These are phyloP conservation scores for Colletes latitarsis DNA, from an alignment of 1,140 invertebrate genomes.

Conservation along the genomic window DNA sequence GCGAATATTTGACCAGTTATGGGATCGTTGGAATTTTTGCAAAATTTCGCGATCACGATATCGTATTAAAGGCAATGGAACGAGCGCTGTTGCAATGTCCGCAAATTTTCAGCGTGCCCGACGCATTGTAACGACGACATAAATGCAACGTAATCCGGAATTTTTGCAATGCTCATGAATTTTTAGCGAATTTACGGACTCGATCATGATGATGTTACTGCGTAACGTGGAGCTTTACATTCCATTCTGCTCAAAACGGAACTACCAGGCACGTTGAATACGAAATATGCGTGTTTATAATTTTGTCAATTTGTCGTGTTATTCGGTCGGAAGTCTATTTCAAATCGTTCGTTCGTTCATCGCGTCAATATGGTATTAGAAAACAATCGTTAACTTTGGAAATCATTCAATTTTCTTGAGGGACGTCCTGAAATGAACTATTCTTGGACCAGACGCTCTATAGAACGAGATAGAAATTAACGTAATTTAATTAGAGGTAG, in stretches of 20 bases:
- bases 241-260: neutral
- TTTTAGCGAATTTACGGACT: constrained; percentile 17
- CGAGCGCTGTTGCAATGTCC: neutral
- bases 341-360: too few species aligned
- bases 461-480: too few species aligned
- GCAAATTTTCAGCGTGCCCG: neutral
- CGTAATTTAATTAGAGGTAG: too few species aligned
- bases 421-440: too few species aligned
- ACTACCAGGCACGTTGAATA: too few species aligned
- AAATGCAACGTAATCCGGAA: constrained; percentile 6
- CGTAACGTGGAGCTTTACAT: neutral
- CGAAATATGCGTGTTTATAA: too few species aligned
- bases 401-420: too few species aligned
- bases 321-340: too few species aligned
- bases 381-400: too few species aligned
- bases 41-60: neutral
- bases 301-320: too few species aligned
- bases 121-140: neutral
- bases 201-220: neutral
- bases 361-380: too few species aligned
- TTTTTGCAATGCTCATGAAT: constrained; percentile 1
- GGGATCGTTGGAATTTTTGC: neutral
- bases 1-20: neutral
- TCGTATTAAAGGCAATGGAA: neutral
- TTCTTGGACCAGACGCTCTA: too few species aligned